Conservation (phyloP, 2,797 vertebrate genomes). For the Xiphophorus birchmanni region DNA sequence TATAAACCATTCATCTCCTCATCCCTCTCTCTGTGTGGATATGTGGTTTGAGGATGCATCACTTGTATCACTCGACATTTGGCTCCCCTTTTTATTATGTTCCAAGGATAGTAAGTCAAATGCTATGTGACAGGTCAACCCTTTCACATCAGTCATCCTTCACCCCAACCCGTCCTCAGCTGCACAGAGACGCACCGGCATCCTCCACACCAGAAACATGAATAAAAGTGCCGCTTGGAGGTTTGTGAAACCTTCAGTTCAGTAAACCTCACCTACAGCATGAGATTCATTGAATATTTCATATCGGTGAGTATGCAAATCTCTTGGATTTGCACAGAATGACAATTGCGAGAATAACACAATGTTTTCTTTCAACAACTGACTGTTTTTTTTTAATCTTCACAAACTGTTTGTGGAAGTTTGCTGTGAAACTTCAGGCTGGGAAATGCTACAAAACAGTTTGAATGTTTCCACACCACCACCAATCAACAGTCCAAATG, state of each 20-base stretch:
- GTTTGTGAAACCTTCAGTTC: slow-evolving; percentile 13
- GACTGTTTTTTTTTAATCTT: neutral
- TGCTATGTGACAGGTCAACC: slow-evolving; percentile 77
- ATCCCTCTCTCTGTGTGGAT: slow-evolving; percentile 36
- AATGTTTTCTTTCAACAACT: neutral
- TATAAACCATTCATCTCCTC: slow-evolving; percentile 69
- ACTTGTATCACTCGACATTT: slow-evolving; percentile 81
- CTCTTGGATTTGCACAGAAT: neutral
- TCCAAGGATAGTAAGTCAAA: slow-evolving; percentile 78
- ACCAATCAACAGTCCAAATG: neutral
- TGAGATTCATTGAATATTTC: slow-evolving; percentile 17
- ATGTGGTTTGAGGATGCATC: slow-evolving; percentile 63
- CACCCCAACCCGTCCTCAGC: slow-evolving; percentile 72
- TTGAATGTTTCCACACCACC: neutral
- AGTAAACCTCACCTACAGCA: slow-evolving; percentile 6
- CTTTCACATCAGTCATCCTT: slow-evolving; percentile 77
- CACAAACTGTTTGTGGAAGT: neutral
- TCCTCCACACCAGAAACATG: slow-evolving; percentile 56
- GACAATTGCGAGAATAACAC: neutral
- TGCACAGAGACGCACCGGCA: slow-evolving; percentile 59
- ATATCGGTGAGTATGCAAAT: neutral
- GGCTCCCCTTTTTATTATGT: slow-evolving; percentile 75
- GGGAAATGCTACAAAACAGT: neutral
- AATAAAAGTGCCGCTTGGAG: slow-evolving; percentile 17
- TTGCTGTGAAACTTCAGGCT: neutral